Conservation (phyloP, 64 coral and sea anemone genomes). For the Cladopsammia gracilis region DNA sequence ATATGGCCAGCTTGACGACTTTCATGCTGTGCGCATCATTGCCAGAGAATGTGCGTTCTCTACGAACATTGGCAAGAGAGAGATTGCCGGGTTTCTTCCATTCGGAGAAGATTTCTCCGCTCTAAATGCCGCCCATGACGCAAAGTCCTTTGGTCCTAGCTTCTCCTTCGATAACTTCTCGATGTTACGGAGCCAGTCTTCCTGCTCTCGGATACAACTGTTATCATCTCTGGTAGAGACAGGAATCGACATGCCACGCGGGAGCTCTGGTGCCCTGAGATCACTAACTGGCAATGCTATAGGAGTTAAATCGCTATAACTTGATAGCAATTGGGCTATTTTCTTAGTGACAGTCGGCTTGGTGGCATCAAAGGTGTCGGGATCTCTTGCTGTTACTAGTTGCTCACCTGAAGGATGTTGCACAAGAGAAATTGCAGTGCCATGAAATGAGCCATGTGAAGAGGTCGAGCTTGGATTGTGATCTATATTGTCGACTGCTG, state of each 20-base stretch:
- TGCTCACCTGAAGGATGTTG: not conserved
- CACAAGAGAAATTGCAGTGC: slow-evolving; percentile 19
- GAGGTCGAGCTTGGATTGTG: not conserved
- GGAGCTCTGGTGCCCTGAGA: too few relatives aligned
- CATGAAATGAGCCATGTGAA: not conserved
- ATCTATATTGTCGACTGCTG: not conserved
- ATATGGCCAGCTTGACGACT: not conserved
- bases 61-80: slow-evolving; percentile 6
- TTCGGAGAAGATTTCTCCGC: not conserved
- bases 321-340: not conserved
- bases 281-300: too few relatives aligned
- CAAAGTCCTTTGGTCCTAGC: not conserved
- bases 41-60: slow-evolving; percentile 32
- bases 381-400: not conserved
- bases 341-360: not conserved
- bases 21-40: slow-evolving; percentile 26
- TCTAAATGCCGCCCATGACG: not conserved
- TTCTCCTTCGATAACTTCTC: too few relatives aligned
- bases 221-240: too few relatives aligned
- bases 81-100: not conserved
- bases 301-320: too few relatives aligned
- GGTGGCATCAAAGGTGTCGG: not conserved
- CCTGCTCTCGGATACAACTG: too few relatives aligned
- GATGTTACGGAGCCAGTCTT: too few relatives aligned
- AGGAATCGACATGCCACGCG: too few relatives aligned